Evolutionary conservation across 2,888 invertebrate genomes (phyloP), one percentile per base, ranked within the genome.

Genomic region (Pegoplata infirma): DNA sequence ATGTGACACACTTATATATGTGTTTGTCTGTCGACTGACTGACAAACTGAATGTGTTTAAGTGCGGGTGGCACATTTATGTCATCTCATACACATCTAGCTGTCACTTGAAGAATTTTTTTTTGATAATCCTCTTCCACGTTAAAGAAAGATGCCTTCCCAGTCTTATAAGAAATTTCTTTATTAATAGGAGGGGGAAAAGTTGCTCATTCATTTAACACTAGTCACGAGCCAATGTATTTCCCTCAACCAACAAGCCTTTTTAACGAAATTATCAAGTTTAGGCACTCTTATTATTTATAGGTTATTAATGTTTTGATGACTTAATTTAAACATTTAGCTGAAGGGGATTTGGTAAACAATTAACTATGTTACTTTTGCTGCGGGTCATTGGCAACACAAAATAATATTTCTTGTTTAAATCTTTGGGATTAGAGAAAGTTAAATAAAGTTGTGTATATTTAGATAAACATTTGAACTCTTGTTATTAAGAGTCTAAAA

Each of bases 31-130:
- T 23, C 51, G 12, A n/a, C n/a, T n/a, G n/a, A n/a, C n/a, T n/a
- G 16, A 28, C 25, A 28, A 14, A 10, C 6, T 55, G 58, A 55
- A 17, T 53, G 23, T 59, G 40, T 51, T 79, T 51, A 75, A 79
- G 75, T 55, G 79, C 79, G 79, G 79, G 79, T 79, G 79, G 67
- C 79, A 79, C 69, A 72, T 71, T 79, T 67, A 67, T 79, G 71
- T 79, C 79, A 79, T 40, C 58, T 68, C 32, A 21, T n/a, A 61
- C 56, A 78, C 67, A 69, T 47, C 63, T 56, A 63, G 53, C 40
- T 75, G 61, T 79, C 66, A 67, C 49, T 49, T 61, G 36, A n/a
- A n/a, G n/a, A n/a, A 8, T 67, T 47, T 64, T 47, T 21, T 58
- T 58, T 67, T 68, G 32, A 53, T 74, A 74, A 75, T 79, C 71